Conservation (phyloP, 2,113 vertebrate genomes). For the Gavialis gangeticus region DNA sequence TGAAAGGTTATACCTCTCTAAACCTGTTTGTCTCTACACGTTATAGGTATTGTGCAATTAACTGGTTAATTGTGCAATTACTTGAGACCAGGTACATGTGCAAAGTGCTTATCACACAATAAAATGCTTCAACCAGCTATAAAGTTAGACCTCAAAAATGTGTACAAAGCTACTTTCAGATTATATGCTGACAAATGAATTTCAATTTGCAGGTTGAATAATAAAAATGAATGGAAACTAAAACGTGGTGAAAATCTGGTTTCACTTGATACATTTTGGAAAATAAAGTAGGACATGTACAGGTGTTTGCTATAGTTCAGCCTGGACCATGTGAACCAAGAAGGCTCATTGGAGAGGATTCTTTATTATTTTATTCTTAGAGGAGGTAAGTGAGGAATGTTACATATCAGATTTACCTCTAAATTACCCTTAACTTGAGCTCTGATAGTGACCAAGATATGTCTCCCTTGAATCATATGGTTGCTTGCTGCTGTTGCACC, state of each 20-base stretch:
- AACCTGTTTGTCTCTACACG: background rate
- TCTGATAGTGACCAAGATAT: background rate
- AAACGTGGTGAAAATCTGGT: background rate
- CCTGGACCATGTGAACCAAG: too few species aligned
- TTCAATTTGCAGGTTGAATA: background rate
- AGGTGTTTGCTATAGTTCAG: background rate
- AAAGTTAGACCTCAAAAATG: too few species aligned
- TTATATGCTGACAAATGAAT: background rate
- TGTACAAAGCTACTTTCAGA: background rate
- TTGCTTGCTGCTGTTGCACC: background rate
- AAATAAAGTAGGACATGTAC: background rate
- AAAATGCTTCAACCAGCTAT: too few species aligned
- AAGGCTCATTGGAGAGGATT: background rate
- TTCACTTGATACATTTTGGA: background rate
- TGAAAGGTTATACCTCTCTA: too few species aligned
- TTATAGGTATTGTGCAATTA: background rate
- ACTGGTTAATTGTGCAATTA: too few species aligned
- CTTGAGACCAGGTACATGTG: too few species aligned
- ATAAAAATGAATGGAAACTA: background rate
- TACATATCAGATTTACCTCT: background rate
- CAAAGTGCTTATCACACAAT: too few species aligned
- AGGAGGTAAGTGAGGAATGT: background rate
- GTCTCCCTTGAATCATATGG: background rate
- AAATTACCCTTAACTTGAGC: background rate
- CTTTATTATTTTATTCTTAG: background rate